Base-by-base conservation (phyloP, 35 echinoderm and acorn worm genomes). In the Acanthaster planci region DNA sequence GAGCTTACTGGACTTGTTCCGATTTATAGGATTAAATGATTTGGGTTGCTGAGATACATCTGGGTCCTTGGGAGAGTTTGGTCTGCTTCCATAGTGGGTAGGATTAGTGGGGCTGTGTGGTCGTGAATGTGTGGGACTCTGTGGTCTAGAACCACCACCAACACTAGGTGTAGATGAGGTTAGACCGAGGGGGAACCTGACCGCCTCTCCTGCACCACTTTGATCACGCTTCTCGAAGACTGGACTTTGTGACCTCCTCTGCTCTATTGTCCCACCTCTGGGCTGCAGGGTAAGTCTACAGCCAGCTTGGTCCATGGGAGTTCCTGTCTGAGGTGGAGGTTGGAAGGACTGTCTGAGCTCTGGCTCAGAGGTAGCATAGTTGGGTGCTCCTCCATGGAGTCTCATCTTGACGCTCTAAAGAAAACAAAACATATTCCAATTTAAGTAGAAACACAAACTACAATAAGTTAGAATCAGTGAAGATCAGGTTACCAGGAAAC, bases 131-230 rank as follows among this genome's bases (percentile, higher is more conserved):
- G 34, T 31, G 7, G 64, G 64, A 26, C 64, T 72, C 15, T 72
- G 64, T 72, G 64, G 34, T 72, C 64, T 72, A 34, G 64, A 72
- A 23, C 64, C 64, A 72, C 64, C 34, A 26, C 30, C 64, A 27
- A 72, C 64, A 72, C 64, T 72, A 31, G 64, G 64, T 16, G 64
- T 72, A 31, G 64, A 72, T 35, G 64, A 72, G 64, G 64, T 26
- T 15, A 72, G 30, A 72, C 64, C 64, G 0, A 6, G 5, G 8
- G 64, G 64, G 29, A 72, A 72, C 64, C 64, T 72, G 42, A 47
- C 4, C 4, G 42, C 12, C 12, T 47, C 42, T 6, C 42, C 42
- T 47, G 42, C 4, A 47, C 4, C 4, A 34, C 64, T 8, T 6
- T 10, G 34, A 72, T 72, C 64, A 4, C 64, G 64, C 21, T 72